These are phyloP conservation scores for Amphiprion ocellaris DNA, from an alignment of 2,113 vertebrate species.

Conservation along the genomic window DNA sequence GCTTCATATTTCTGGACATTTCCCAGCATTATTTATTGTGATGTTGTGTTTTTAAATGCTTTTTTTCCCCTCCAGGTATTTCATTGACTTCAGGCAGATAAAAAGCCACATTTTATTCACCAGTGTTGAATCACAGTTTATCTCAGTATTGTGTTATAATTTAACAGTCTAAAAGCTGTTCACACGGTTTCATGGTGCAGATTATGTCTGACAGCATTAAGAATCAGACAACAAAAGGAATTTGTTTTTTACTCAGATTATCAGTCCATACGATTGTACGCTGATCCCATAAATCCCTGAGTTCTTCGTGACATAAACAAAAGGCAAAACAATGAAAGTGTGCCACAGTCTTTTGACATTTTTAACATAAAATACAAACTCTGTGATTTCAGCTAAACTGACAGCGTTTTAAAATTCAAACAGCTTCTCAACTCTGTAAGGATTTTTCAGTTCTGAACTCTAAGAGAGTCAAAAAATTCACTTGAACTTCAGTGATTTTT, in stretches of 20 bases:
- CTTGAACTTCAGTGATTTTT: too few species aligned
- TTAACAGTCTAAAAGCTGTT: too few species aligned
- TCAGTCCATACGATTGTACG: slow-evolving; percentile 24
- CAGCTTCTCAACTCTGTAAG: too few species aligned
- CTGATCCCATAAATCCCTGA: slow-evolving; percentile 60
- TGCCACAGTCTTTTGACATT: not conserved
- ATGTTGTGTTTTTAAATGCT: not conserved
- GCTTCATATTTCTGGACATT: too few species aligned
- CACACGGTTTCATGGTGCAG: slow-evolving; percentile 7
- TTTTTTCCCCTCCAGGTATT: not conserved
- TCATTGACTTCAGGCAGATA: too few species aligned
- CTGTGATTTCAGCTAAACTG: not conserved
- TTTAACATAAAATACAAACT: not conserved
- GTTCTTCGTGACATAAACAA: slow-evolving; percentile 30
- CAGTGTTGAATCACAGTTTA: too few species aligned
- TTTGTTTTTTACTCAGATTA: slow-evolving; percentile 53
- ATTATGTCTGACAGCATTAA: slow-evolving; percentile 37
- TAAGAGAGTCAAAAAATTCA: too few species aligned
- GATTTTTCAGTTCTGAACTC: too few species aligned
- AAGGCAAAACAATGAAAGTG: slow-evolving; percentile 6
- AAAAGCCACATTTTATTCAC: too few species aligned
- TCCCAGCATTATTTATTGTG: not conserved
- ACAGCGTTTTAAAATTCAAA: too few species aligned
- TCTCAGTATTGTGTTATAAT: not conserved
- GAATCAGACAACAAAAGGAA: slow-evolving; percentile 35